Evolutionary conservation across 2,113 vertebrate genomes (phyloP).

Genomic region (Mesocricetus auratus): DNA sequence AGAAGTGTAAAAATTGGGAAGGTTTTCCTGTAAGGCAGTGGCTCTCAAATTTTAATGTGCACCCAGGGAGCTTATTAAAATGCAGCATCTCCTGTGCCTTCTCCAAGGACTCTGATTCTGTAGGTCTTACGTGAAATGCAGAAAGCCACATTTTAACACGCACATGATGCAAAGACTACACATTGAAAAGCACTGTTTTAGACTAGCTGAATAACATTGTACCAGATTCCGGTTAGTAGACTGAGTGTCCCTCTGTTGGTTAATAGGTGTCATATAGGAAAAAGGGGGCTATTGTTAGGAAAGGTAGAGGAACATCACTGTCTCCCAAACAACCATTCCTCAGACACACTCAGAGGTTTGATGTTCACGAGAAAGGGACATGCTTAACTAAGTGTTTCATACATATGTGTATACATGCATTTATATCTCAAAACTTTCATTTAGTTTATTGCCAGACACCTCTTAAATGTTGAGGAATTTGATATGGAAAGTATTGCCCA

Average conservation of each 20-base stretch:
- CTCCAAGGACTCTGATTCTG: conserved; percentile 53
- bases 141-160: conserved; percentile 61
- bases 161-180: background rate
- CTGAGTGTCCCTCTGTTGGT: background rate
- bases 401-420: background rate
- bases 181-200: conserved; percentile 57
- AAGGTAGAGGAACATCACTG: background rate
- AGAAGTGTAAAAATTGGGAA: conserved; percentile 64
- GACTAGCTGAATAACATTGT: background rate
- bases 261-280: background rate
- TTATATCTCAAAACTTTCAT: background rate
- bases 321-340: background rate
- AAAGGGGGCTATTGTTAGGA: background rate
- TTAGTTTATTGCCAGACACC: background rate
- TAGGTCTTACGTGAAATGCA: conserved; percentile 46
- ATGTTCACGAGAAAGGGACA: background rate
- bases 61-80: conserved; percentile 76
- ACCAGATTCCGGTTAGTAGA: background rate
- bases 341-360: background rate
- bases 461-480: background rate
- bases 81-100: conserved; percentile 52
- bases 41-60: conserved; percentile 73
- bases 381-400: conserved; percentile 31
- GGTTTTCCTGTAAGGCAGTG: conserved; percentile 59
- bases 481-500: background rate